These are phyloP conservation scores for Parazoanthus swiftii DNA, from an alignment of 92 coral and sea anemone species.

Conservation along the genomic window DNA sequence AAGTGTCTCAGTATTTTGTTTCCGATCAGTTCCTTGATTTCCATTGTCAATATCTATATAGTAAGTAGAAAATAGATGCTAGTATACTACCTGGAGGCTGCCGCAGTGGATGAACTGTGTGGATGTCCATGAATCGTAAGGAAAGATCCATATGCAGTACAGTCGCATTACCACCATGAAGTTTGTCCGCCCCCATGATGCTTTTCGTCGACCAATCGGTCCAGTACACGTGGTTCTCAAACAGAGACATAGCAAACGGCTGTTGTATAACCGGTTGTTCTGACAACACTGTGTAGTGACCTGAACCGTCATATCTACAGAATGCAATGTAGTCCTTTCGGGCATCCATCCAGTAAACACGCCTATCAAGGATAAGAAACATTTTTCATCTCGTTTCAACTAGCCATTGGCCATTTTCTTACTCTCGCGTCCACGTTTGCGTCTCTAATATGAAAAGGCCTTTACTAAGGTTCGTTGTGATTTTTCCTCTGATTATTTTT, in stretches of 20 bases:
- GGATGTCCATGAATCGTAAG: conserved; percentile 74
- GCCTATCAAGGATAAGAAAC: conserved; percentile 47
- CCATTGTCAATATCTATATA: too few species aligned
- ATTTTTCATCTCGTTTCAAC: too few species aligned
- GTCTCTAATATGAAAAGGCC: too few species aligned
- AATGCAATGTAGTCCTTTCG: conserved; percentile 64
- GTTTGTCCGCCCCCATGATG: conserved; percentile 61
- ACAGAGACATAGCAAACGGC: conserved; percentile 77
- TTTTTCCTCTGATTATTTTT: too few species aligned
- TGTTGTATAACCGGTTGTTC: conserved; percentile 49
- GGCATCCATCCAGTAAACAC: conserved; percentile 96
- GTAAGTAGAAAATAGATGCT: too few species aligned
- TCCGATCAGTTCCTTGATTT: too few species aligned
- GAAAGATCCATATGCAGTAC: conserved; percentile 42
- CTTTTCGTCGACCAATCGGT: conserved; percentile 72
- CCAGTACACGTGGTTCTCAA: conserved; percentile 87
- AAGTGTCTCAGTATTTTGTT: too few species aligned
- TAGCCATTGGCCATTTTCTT: too few species aligned
- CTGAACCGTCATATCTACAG: conserved; percentile 82
- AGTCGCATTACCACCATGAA: conserved; percentile 64
- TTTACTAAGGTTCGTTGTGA: too few species aligned
- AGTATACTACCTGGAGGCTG: conserved; percentile 77
- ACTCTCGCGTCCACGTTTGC: too few species aligned
- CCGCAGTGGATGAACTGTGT: conserved; percentile 86
- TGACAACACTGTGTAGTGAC: conserved; percentile 63